Base-by-base conservation (phyloP, 2,797 vertebrate species). In the Hafferia zeledoni region DNA sequence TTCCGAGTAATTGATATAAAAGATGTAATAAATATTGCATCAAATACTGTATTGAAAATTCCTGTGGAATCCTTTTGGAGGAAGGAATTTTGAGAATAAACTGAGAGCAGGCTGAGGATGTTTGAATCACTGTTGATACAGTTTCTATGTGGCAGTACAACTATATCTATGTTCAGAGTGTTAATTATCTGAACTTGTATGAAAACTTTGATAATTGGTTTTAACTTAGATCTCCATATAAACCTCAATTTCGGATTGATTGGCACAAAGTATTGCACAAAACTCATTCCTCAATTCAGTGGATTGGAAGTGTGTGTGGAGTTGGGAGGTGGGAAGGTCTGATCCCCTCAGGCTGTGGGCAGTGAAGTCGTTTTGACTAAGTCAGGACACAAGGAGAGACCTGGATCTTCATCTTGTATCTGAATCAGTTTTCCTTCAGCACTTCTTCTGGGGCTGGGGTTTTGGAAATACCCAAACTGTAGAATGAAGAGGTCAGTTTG, bases 281-380 rank as follows among this genome's bases (percentile, higher is more conserved):
- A 61, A 39, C 31, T 69, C 56, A 7, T 3, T 83, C 23, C 24
- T 56, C 20, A 16, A 0, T 6, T 15, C 13, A 35, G 1, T 25
- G 41, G 23, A 1, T 28, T 31, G 30, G 18, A 52, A 79, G 6
- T 1, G 9, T 11, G 22, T 22, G 30, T 28, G 25, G 9, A 7
- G 22, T 18, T 55, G 20, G 22, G 16, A 78, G 60, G 11, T 5
- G 2, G 2, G 49, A 50, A 50, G 28, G 16, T 81, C 33, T n/a
- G 17, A 31, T 25, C 17, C 56, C 37, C 23, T 44, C 33, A 13
- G 37, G 37, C 33, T 78, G 30, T 20, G 61, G 25, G 4, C 67
- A 52, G 1, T 14, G 10, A 67, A 35, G 3, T 22, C 23, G 5
- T 39, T 68, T 25, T 43, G 28, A 4, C 4, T 14, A 17, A 9